A percentile compares a stretch with the other conserved stretches of the same genome.
These are phyloP conservation scores for Hydrozoanthus tunicans DNA, from an alignment of 64 coral and sea anemone species.

Conservation along the genomic window DNA sequence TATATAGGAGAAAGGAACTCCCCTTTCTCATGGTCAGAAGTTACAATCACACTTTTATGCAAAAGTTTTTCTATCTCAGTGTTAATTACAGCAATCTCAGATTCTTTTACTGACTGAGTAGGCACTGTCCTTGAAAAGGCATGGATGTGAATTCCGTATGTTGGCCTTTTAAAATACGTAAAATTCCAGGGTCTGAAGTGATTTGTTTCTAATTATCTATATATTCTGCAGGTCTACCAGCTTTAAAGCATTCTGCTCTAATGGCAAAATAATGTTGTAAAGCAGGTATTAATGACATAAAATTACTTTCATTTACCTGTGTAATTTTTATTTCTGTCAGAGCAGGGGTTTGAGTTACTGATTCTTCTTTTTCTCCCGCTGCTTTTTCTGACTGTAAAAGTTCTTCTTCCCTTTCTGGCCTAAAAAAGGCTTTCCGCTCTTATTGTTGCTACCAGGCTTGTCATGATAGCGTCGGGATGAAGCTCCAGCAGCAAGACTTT, in stretches of 20 bases:
- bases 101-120: conserved; percentile 24
- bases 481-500: not conserved
- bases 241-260: conserved; percentile 57
- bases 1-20: conserved; percentile 32
- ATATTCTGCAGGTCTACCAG: conserved; percentile 36
- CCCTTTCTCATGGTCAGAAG: conserved; percentile 14
- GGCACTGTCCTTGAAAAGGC: conserved; percentile 33
- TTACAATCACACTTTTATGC: conserved; percentile 22
- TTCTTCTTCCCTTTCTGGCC: too few relatives aligned
- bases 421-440: too few relatives aligned
- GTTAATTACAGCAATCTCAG: conserved; percentile 10
- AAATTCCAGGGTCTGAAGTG: conserved; percentile 39
- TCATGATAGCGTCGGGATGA: too few relatives aligned
- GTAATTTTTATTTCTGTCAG: too few relatives aligned
- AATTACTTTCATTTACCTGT: conserved; percentile 20
- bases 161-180: conserved; percentile 32
- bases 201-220: conserved; percentile 50
- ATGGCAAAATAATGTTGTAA: conserved; percentile 45
- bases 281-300: conserved; percentile 51
- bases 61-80: conserved; percentile 31
- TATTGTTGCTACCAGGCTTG: too few relatives aligned
- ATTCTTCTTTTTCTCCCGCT: too few relatives aligned
- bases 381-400: too few relatives aligned
- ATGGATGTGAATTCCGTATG: conserved; percentile 42
- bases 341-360: too few relatives aligned